phyloP scores from a whole-genome alignment of 2,888 invertebrate species.

The Zhengitettix transpicula region DNA sequence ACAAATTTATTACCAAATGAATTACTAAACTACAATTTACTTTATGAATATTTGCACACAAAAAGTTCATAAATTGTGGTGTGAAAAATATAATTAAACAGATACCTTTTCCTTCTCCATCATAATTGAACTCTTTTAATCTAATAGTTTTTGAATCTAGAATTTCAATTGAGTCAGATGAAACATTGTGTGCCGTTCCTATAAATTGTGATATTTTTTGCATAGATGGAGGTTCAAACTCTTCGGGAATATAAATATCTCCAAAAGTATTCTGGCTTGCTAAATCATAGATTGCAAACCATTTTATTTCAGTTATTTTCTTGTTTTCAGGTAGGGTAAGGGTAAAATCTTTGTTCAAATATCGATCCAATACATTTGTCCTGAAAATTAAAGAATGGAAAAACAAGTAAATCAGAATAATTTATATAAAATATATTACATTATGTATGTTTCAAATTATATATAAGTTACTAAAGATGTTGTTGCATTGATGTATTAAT shows the following conservation, averaged over 20 bases:
- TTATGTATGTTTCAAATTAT: too few species aligned
- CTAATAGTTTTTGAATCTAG: constrained; percentile 64
- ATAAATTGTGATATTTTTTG: constrained; percentile 42
- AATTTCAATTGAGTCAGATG: constrained; percentile 54
- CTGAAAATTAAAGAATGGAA: constrained; percentile 29
- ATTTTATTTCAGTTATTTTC: constrained; percentile 71
- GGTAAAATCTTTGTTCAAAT: constrained; percentile 70
- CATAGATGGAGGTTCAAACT: constrained; percentile 69
- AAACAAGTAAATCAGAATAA: neutral
- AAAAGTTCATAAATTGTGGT: neutral
- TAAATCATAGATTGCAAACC: constrained; percentile 80
- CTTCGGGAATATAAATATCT: constrained; percentile 78
- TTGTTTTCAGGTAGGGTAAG: constrained; percentile 69
- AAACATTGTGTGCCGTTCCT: constrained; percentile 44
- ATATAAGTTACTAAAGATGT: too few species aligned
- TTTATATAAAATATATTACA: too few species aligned
- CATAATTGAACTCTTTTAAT: constrained; percentile 59
- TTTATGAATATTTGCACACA: neutral
- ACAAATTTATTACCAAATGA: neutral
- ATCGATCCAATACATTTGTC: constrained; percentile 70
- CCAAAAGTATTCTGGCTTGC: constrained; percentile 67
- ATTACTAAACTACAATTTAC: neutral
- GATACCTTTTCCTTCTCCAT: constrained; percentile 47
- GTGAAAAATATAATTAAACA: neutral
- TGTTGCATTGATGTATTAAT: too few species aligned